phyloP scores from a whole-genome alignment of 2,797 vertebrate genomes.

The Sciurus vulgaris region DNA sequence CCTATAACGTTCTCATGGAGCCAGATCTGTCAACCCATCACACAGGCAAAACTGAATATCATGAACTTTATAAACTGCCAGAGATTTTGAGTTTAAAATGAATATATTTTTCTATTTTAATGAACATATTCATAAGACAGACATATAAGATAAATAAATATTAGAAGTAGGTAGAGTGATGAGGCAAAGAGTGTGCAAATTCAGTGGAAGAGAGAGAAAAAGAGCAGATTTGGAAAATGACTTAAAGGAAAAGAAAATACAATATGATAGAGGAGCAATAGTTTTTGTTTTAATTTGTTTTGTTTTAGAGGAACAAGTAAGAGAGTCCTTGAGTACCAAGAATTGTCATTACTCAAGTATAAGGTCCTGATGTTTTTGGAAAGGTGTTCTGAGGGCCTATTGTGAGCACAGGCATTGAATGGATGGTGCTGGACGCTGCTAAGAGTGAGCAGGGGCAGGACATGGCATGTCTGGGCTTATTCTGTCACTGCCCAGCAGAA shows the following conservation, averaged over 20 bases:
- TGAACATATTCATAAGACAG: neutral
- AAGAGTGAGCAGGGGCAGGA: neutral
- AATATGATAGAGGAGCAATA: neutral
- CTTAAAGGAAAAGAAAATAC: no score
- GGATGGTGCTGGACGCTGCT: neutral
- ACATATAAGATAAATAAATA: neutral
- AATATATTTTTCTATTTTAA: conserved; percentile 33
- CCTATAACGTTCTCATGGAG: no score
- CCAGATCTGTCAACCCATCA: no score
- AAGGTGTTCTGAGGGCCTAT: neutral
- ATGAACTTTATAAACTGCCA: neutral
- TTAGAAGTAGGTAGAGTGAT: neutral
- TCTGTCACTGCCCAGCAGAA: neutral
- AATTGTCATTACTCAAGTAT: neutral
- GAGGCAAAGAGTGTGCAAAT: neutral
- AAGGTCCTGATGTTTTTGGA: neutral
- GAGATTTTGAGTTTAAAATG: neutral
- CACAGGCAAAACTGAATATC: neutral
- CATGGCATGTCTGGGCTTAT: neutral
- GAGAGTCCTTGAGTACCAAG: conserved; percentile 11
- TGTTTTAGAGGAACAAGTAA: neutral
- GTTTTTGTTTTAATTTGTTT: neutral
- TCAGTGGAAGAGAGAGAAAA: neutral
- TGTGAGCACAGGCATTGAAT: neutral
- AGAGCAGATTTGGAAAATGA: neutral